phyloP scores from a whole-genome alignment of 2,888 invertebrate species.

The Caenorhabditis panamensis region DNA sequence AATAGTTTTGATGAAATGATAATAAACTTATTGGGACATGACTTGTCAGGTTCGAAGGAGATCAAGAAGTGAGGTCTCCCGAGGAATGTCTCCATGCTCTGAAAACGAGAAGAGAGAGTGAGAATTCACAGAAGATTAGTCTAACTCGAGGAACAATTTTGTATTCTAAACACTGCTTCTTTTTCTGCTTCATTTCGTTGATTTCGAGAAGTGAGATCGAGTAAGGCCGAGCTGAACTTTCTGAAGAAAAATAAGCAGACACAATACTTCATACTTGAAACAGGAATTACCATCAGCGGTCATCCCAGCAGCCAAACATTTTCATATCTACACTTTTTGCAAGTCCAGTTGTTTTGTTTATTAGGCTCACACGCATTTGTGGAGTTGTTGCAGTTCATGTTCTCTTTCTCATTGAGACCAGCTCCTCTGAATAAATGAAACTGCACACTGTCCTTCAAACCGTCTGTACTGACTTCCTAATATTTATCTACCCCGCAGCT shows the following conservation, averaged over 20 bases:
- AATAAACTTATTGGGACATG: neutral
- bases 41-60: neutral
- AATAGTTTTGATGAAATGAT: neutral
- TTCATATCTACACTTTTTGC: neutral
- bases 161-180: neutral
- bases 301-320: neutral
- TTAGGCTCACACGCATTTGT: no score
- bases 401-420: no score
- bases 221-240: no score
- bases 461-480: no score
- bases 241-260: no score
- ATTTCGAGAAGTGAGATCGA: neutral
- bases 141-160: neutral
- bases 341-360: no score
- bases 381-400: neutral
- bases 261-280: no score
- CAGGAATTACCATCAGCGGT: no score
- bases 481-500: no score
- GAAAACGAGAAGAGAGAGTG: no score
- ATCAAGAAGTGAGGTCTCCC: conserved; percentile 13
- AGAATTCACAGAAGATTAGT: neutral
- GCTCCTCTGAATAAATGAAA: no score
- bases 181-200: neutral
- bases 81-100: conserved; percentile 1
- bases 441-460: no score